phyloP scores from a whole-genome alignment of 1,140 invertebrate species.

The Stegodyphus mimosarum region DNA sequence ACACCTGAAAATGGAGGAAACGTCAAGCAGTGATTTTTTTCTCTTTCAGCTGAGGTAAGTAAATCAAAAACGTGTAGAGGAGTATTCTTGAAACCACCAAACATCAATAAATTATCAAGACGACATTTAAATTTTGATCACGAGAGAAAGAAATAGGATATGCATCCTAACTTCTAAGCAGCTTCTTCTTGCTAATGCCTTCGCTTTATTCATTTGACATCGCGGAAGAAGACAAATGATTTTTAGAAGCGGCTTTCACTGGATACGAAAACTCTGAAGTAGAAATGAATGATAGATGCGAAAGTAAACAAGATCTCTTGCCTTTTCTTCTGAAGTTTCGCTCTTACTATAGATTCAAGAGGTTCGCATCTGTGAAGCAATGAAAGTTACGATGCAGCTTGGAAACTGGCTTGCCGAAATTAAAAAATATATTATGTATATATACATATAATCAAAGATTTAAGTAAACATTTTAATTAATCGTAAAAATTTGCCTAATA shows the following conservation, averaged over 20 bases:
- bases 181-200: conserved; percentile 21
- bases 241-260: not conserved
- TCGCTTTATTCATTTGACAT: conserved; percentile 1
- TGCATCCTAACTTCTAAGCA: not conserved
- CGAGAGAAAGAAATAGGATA: not conserved
- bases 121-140: not conserved
- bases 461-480: no score
- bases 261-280: not conserved
- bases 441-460: no score
- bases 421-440: no score
- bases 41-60: no score
- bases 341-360: not conserved
- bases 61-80: no score
- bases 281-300: conserved; percentile 36
- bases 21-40: no score
- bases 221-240: not conserved
- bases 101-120: no score
- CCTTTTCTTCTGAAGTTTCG: not conserved
- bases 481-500: no score
- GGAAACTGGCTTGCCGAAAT: no score
- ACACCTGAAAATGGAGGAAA: no score
- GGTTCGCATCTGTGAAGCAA: no score
- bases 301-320: conserved; percentile 33
- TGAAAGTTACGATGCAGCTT: no score
- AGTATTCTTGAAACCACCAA: not conserved